Evolutionary conservation across 2,113 vertebrate species (phyloP).

Genomic region (Rynchops niger): DNA sequence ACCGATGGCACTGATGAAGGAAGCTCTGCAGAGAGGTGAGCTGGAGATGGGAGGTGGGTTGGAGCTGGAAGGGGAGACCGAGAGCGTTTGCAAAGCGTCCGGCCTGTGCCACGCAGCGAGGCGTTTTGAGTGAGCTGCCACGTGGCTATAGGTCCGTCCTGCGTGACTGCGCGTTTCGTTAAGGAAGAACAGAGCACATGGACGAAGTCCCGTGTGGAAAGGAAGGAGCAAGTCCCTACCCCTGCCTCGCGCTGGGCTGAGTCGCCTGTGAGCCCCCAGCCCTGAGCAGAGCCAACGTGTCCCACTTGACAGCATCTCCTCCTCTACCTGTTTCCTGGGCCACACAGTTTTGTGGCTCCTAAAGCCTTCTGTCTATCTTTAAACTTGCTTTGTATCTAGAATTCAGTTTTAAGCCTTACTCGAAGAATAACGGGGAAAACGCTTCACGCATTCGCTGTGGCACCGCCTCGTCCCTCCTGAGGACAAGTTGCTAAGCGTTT

Average conservation of each 20-base stretch:
- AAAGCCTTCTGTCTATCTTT: neutral
- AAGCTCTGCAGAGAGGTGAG: slow-evolving; percentile 23
- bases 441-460: neutral
- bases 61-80: neutral
- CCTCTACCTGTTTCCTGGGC: neutral
- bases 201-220: rapidly evolving
- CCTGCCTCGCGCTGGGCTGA: neutral
- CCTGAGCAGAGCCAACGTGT: neutral
- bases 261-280: rapidly evolving
- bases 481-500: neutral
- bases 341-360: neutral
- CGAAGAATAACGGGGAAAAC: neutral
- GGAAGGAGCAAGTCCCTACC: neutral
- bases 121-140: neutral
- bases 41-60: neutral
- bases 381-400: neutral
- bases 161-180: rapidly evolving
- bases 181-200: neutral
- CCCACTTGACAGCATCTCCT: neutral
- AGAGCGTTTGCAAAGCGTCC: neutral
- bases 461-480: neutral
- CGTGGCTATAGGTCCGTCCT: neutral
- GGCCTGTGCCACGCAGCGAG: neutral
- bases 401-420: neutral
- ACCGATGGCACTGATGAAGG: slow-evolving; percentile 2